A percentile compares a stretch with the other conserved stretches of the same genome.
Evolutionary conservation across 2,888 invertebrate genomes (phyloP).

Genomic region (Campoletis raptor): DNA sequence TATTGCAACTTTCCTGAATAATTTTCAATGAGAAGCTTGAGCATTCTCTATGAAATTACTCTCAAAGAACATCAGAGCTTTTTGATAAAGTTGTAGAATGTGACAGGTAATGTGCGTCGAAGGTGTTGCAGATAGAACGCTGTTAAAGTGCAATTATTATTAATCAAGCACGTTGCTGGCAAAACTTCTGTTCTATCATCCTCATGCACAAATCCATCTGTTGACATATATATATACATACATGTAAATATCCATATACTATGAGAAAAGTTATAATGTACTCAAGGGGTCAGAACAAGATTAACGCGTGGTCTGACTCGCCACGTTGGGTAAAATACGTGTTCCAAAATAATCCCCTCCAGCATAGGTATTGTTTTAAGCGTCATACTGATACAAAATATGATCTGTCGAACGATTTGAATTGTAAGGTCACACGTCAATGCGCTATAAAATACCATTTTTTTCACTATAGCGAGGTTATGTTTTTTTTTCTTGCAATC

Average conservation of each 20-base stretch:
- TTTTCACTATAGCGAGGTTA: not conserved
- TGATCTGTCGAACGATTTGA: not conserved
- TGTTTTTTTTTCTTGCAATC: not conserved
- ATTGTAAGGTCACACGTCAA: not conserved
- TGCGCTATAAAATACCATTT: not conserved
- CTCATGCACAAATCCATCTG: conserved; percentile 70
- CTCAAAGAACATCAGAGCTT: conserved; percentile 23
- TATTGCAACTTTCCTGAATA: not conserved
- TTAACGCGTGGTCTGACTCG: conserved; percentile 72
- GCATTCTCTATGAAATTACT: not conserved
- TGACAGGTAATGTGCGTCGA: conserved; percentile 58
- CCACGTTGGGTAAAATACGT: conserved; percentile 38
- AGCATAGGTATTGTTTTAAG: conserved; percentile 18
- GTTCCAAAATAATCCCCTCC: conserved; percentile 29
- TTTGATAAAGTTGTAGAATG: conserved; percentile 23
- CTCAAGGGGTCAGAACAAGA: conserved; percentile 75
- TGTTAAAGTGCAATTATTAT: conserved; percentile 76
- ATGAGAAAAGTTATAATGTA: conserved; percentile 75
- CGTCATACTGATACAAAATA: conserved; percentile 34
- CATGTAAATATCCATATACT: not conserved
- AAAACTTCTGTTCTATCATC: conserved; percentile 61
- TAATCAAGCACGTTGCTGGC: conserved; percentile 77
- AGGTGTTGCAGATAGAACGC: conserved; percentile 60
- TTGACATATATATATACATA: conserved; percentile 27
- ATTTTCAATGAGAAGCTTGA: not conserved